phyloP scores from a whole-genome alignment of 2,888 invertebrate genomes.

The Perizoma affinitatum region DNA sequence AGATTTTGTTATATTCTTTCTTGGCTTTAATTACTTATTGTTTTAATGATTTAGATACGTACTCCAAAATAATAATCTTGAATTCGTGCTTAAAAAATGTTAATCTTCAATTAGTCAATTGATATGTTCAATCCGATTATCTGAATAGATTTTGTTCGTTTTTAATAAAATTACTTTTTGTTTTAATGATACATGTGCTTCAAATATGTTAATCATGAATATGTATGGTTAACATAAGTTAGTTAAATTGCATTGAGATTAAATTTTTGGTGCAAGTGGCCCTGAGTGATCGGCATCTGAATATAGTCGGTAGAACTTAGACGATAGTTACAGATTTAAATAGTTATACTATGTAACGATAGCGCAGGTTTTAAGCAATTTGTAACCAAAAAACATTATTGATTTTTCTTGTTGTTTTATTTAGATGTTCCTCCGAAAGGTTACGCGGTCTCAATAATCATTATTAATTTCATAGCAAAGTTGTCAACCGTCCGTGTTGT shows the following conservation, averaged over 20 bases:
- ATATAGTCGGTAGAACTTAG: constrained; percentile 49
- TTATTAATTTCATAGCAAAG: too few relatives aligned
- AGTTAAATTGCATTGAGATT: constrained; percentile 6
- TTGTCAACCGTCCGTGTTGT: too few relatives aligned
- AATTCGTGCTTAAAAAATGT: too few relatives aligned
- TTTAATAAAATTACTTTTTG: too few relatives aligned
- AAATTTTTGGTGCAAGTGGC: constrained; percentile 7
- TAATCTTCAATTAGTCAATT: too few relatives aligned
- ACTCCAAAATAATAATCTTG: too few relatives aligned
- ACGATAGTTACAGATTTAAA: too few relatives aligned
- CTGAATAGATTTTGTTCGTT: too few relatives aligned
- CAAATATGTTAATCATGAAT: not conserved
- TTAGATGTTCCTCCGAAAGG: not conserved
- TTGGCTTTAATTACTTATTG: constrained; percentile 30
- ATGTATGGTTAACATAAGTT: not conserved
- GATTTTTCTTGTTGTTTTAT: constrained; percentile 41
- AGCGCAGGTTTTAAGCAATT: constrained; percentile 58
- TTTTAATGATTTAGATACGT: constrained; percentile 2
- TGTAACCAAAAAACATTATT: constrained; percentile 66
- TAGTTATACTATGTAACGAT: constrained; percentile 23
- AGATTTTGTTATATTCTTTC: constrained; percentile 15
- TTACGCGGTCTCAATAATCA: too few relatives aligned
- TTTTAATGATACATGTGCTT: too few relatives aligned
- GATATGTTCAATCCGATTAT: too few relatives aligned
- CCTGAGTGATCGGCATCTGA: constrained; percentile 7